Evolutionary conservation across 2,797 vertebrate species (phyloP).

Genomic region (Lithobates sylvaticus): DNA sequence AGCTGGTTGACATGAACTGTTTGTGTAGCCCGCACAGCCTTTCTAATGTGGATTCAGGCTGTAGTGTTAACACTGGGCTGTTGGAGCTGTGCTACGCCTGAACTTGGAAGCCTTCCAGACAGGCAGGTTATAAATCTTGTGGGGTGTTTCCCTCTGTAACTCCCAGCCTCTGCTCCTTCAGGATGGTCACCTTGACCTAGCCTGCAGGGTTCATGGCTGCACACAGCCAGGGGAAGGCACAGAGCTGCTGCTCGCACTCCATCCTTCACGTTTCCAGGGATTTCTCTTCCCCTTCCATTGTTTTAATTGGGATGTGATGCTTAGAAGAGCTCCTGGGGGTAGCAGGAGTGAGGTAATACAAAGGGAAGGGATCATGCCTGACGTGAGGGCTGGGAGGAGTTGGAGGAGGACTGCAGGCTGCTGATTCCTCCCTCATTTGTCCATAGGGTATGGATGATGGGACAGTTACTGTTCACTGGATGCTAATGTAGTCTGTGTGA

Average conservation of each 20-base stretch:
- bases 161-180: neutral
- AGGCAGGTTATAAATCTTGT: slow-evolving; percentile 40
- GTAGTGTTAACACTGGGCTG: slow-evolving; percentile 5
- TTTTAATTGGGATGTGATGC: slow-evolving; percentile 23
- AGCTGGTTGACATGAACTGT: neutral
- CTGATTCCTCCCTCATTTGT: slow-evolving; percentile 51
- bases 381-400: slow-evolving; percentile 51
- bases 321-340: slow-evolving; percentile 24
- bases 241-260: neutral
- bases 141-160: slow-evolving; percentile 24
- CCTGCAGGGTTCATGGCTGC: neutral
- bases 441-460: slow-evolving; percentile 38
- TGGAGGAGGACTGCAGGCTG: neutral
- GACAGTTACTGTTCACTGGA: slow-evolving; percentile 7
- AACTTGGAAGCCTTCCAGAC: slow-evolving; percentile 27
- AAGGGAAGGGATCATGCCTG: slow-evolving; percentile 42
- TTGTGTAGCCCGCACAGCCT: neutral
- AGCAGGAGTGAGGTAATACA: slow-evolving; percentile 43
- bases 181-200: slow-evolving; percentile 44
- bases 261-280: neutral
- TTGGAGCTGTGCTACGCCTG: slow-evolving; percentile 7
- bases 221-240: neutral
- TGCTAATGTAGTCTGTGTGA: slow-evolving; percentile 14
- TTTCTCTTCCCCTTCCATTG: neutral
- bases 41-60: slow-evolving; percentile 10